A percentile compares a stretch with the other conserved stretches of the same genome.
phyloP scores from a whole-genome alignment of 2,888 invertebrate species.

The Eudemis profundana region DNA sequence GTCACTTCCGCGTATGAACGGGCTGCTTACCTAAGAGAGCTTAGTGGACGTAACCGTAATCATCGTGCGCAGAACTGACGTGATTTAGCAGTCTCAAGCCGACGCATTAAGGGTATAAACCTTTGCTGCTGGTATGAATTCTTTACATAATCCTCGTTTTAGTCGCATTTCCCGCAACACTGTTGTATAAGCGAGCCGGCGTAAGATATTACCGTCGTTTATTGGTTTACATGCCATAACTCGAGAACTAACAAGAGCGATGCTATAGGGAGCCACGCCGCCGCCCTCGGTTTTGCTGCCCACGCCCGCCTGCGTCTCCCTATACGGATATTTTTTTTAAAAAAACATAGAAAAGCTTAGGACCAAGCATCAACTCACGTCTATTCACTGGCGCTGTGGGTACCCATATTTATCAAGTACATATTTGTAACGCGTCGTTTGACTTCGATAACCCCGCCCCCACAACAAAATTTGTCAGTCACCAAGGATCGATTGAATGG shows the following conservation, averaged over 20 bases:
- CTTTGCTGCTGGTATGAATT: slow-evolving; percentile 37
- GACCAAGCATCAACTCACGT: not conserved
- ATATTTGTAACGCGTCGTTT: slow-evolving; percentile 49
- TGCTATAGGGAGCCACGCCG: slow-evolving; percentile 47
- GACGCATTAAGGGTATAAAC: slow-evolving; percentile 23
- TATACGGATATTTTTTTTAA: slow-evolving; percentile 46
- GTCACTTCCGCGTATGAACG: slow-evolving; percentile 52
- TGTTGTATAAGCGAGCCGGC: slow-evolving; percentile 18
- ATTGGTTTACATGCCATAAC: slow-evolving; percentile 45
- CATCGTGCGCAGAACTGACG: slow-evolving; percentile 27
- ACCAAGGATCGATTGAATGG: slow-evolving; percentile 80
- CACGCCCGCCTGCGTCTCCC: slow-evolving; percentile 50
- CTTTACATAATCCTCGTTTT: slow-evolving; percentile 48
- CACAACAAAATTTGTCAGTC: slow-evolving; percentile 75
- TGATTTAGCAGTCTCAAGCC: slow-evolving; percentile 28
- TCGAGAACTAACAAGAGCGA: slow-evolving; percentile 48
- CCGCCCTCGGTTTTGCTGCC: slow-evolving; percentile 50
- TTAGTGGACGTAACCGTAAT: slow-evolving; percentile 41
- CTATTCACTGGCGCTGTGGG: not conserved
- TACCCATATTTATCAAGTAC: slow-evolving; percentile 5
- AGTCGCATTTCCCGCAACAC: slow-evolving; percentile 21
- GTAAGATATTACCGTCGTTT: slow-evolving; percentile 42
- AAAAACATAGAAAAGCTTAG: slow-evolving; percentile 24
- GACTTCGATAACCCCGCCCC: slow-evolving; percentile 67
- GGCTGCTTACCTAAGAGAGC: slow-evolving; percentile 35